Evolutionary conservation across 2,888 invertebrate genomes (phyloP).

Genomic region (Drosophila maculinotata): DNA sequence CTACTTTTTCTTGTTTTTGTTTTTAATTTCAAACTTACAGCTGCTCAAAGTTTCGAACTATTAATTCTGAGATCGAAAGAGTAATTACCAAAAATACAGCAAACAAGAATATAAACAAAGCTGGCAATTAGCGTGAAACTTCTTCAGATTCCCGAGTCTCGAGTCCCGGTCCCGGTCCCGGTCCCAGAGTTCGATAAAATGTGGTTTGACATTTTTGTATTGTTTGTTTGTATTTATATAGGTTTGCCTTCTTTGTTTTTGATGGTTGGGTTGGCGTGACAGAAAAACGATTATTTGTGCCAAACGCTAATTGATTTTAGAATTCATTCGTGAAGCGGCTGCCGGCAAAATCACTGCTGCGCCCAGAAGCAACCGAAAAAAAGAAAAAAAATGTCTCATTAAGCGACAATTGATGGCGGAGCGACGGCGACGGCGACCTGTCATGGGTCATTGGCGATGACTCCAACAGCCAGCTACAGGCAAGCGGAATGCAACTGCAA

Average conservation of each 20-base stretch:
- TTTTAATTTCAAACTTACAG: too few species aligned
- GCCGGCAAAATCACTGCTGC: slow-evolving; percentile 34
- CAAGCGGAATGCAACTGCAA: slow-evolving; percentile 30
- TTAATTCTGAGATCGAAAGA: not conserved
- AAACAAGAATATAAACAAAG: slow-evolving; percentile 41
- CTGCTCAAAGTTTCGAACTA: not conserved
- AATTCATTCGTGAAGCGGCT: slow-evolving; percentile 77
- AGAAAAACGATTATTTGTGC: slow-evolving; percentile 82
- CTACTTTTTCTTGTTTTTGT: too few species aligned
- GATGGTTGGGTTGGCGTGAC: slow-evolving; percentile 70
- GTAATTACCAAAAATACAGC: slow-evolving; percentile 15
- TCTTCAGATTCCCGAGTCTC: slow-evolving; percentile 36
- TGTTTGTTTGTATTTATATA: slow-evolving; percentile 15
- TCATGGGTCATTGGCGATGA: slow-evolving; percentile 82
- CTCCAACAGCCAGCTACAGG: slow-evolving; percentile 30
- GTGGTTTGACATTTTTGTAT: slow-evolving; percentile 33
- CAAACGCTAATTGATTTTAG: slow-evolving; percentile 84
- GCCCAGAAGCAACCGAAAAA: slow-evolving; percentile 1
- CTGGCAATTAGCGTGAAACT: slow-evolving; percentile 42
- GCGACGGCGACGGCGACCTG: slow-evolving; percentile 68
- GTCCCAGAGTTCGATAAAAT: slow-evolving; percentile 36
- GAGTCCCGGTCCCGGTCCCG: too few species aligned
- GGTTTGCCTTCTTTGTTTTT: slow-evolving; percentile 26
- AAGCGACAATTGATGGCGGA: slow-evolving; percentile 84
- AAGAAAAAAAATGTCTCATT: slow-evolving; percentile 78